Conservation (phyloP, 2,113 vertebrate genomes). For the Pongo abelii region DNA sequence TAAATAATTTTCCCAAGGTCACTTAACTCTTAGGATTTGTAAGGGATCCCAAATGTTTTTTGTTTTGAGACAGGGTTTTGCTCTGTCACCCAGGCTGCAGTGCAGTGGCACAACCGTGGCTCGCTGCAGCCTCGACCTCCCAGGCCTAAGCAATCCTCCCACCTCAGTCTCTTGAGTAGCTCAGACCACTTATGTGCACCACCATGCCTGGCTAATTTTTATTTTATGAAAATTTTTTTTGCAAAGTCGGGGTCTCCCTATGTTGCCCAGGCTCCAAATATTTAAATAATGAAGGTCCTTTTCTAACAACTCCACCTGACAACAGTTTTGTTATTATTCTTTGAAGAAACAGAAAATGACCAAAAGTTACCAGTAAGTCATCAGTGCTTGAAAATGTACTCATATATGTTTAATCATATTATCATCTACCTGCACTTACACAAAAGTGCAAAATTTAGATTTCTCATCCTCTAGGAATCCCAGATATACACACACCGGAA, state of each 20-base stretch:
- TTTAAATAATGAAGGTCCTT: neutral
- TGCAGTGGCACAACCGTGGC: no score
- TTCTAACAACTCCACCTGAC: conserved; percentile 14
- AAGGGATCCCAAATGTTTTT: neutral
- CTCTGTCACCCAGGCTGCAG: no score
- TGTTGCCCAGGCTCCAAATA: neutral
- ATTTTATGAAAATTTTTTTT: no score
- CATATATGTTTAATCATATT: conserved; percentile 14
- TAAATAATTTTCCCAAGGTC: conserved; percentile 33
- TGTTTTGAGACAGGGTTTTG: no score
- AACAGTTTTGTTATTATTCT: neutral
- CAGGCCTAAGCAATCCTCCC: no score
- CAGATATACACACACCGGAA: neutral
- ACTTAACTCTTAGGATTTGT: neutral
- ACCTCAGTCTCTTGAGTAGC: no score
- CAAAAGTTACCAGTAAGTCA: conserved; percentile 19
- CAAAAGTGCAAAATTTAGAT: neutral
- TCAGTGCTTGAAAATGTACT: conserved; percentile 14
- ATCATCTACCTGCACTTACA: neutral
- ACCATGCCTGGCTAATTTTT: no score
- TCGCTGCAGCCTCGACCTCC: no score
- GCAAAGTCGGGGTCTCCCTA: no score
- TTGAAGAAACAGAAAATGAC: conserved; percentile 21
- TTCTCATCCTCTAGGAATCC: neutral
- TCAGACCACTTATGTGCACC: no score